Percentiles rank a stretch among this genome's conserved stretches.
Conservation (phyloP, 2,888 invertebrate genomes). For the Drosophila greeni region DNA sequence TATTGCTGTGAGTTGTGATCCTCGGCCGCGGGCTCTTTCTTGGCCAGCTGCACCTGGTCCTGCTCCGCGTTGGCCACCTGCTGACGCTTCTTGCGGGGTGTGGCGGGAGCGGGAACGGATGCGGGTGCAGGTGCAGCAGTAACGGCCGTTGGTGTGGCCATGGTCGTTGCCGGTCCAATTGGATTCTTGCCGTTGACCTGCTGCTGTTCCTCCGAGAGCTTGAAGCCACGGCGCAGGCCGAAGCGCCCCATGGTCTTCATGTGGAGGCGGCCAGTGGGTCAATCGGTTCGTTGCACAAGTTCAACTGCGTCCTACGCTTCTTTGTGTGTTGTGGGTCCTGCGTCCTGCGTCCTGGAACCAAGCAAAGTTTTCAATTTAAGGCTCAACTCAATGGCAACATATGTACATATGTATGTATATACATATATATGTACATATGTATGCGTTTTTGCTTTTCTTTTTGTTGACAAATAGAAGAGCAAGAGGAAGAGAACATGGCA, state of each 20-base stretch:
- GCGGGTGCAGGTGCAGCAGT: neutral
- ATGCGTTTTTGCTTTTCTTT: slow-evolving; percentile 23
- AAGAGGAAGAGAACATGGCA: slow-evolving; percentile 34
- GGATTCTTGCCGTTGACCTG: slow-evolving; percentile 58
- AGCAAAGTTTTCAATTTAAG: slow-evolving; percentile 6
- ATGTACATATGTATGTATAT: slow-evolving; percentile 1
- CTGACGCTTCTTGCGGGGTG: slow-evolving; percentile 37
- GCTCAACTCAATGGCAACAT: neutral
- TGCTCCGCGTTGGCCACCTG: neutral
- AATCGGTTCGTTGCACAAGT: slow-evolving; percentile 36
- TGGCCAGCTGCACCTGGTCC: slow-evolving; percentile 16
- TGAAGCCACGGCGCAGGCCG: slow-evolving; percentile 74
- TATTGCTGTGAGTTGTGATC: slow-evolving; percentile 39
- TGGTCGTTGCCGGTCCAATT: slow-evolving; percentile 32
- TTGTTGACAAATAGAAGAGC: slow-evolving; percentile 59
- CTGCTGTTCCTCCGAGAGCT: slow-evolving; percentile 68
- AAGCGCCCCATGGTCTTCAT: slow-evolving; percentile 75
- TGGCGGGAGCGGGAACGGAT: slow-evolving; percentile 27
- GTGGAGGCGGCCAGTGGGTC: slow-evolving; percentile 49
- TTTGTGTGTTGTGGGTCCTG: neutral
- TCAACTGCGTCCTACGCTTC: slow-evolving; percentile 17
- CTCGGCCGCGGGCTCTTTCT: slow-evolving; percentile 34
- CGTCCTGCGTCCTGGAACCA: slow-evolving; percentile 3
- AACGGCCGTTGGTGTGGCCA: slow-evolving; percentile 13
- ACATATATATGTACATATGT: neutral